Conservation (phyloP, 2,888 invertebrate genomes). For the Amaurobius ferox region DNA sequence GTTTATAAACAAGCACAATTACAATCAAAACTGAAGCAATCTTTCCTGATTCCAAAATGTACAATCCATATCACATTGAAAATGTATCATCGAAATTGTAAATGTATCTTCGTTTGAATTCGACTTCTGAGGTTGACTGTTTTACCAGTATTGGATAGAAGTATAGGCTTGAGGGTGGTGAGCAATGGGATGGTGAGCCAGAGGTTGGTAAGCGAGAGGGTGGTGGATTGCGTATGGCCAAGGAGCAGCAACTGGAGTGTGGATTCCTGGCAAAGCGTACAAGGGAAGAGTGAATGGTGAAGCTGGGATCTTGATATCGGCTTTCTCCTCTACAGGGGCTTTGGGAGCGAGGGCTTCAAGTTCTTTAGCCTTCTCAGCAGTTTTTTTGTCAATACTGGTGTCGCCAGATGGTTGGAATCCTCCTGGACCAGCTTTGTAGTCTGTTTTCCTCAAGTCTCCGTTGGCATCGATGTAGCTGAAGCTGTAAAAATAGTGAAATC, state of each 20-base stretch:
- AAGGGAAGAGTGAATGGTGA: constrained; percentile 54
- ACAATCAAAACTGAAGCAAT: too few species aligned
- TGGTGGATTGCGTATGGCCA: constrained; percentile 1
- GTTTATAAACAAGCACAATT: too few species aligned
- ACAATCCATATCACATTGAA: too few species aligned
- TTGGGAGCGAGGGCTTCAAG: constrained; percentile 70
- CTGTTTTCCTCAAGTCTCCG: constrained; percentile 58
- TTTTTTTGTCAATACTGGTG: constrained; percentile 72
- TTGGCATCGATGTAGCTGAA: constrained; percentile 71
- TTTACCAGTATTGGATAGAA: too few species aligned
- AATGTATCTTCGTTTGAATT: too few species aligned
- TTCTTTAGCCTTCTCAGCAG: constrained; percentile 68
- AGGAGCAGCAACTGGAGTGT: neutral
- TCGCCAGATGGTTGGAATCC: constrained; percentile 73
- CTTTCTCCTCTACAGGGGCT: constrained; percentile 74
- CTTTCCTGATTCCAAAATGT: too few species aligned
- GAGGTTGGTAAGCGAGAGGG: neutral
- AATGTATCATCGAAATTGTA: too few species aligned
- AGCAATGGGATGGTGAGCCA: neutral
- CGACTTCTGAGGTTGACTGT: too few species aligned
- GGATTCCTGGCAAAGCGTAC: constrained; percentile 42
- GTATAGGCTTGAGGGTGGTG: too few species aligned
- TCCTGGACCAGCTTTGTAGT: constrained; percentile 61
- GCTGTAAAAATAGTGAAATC: neutral
- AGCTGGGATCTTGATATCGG: constrained; percentile 73